These are phyloP conservation scores for Bombus breviceps DNA, from an alignment of 1,140 invertebrate genomes.

Conservation along the genomic window DNA sequence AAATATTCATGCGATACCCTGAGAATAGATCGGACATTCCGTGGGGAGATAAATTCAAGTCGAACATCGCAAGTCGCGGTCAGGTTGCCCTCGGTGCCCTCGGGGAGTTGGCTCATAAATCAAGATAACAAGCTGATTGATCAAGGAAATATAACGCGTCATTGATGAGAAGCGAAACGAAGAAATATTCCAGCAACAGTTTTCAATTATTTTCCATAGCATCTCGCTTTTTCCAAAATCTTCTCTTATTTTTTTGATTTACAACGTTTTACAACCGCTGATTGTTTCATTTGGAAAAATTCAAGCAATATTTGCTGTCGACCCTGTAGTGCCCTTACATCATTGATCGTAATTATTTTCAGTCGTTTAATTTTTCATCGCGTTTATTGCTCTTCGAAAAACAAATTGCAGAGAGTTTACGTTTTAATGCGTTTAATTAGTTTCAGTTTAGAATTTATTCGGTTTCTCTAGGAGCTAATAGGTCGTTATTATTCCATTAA, in stretches of 20 bases:
- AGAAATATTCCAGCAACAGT: too few species aligned
- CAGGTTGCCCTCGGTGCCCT: not conserved
- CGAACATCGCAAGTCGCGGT: not conserved
- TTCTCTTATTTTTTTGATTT: not conserved
- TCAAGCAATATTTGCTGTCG: not conserved
- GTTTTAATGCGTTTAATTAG: not conserved
- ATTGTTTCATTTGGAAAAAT: not conserved
- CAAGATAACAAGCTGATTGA: constrained; percentile 47
- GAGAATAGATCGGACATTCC: constrained; percentile 54
- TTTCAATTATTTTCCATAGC: too few species aligned
- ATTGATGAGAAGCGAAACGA: not conserved
- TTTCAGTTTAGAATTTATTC: too few species aligned
- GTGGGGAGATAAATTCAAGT: constrained; percentile 32
- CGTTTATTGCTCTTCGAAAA: not conserved
- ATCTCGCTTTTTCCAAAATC: too few species aligned
- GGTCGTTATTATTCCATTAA: not conserved
- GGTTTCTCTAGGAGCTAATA: not conserved
- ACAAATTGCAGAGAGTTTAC: not conserved
- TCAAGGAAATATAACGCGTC: constrained; percentile 19
- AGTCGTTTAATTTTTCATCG: not conserved
- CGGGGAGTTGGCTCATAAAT: constrained; percentile 48
- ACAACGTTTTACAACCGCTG: not conserved
- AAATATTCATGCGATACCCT: constrained; percentile 52
- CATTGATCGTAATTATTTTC: not conserved
- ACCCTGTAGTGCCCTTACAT: not conserved